Base-by-base conservation (phyloP, 2,888 invertebrate genomes). In the Phyllotreta cruciferae region DNA sequence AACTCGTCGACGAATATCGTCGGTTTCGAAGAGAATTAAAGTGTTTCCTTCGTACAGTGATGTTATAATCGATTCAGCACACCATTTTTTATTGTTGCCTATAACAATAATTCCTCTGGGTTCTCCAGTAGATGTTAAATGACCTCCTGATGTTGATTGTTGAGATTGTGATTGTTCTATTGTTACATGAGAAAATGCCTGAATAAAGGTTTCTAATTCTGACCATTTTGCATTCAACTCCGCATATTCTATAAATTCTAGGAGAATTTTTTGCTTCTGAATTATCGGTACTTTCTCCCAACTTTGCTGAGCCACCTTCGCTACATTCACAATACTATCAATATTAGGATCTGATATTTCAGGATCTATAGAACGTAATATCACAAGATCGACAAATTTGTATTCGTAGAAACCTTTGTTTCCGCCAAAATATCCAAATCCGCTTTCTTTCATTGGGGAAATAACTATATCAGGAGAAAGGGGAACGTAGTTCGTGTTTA, bases 371-470 rank as follows among this genome's bases (percentile, higher is more conserved):
- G 13, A 64, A 62, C 37, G 53, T 24, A 14, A 56, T 55, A 47
- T 34, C 13, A 24, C 13, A 35, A 44, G 14, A 34, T 13, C 38
- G 55, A 35, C 10, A 24, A 47, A 47, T 10, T 45, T n/a, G 14
- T 14, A 34, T 4, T 55, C 14, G 42, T n/a, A 44, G 47, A 34
- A 49, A 79, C 80, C 81, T 73, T 77, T 73, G 68, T 67, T 71
- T 35, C 80, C 81, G 1, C 85, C 85, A 74, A 83, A 83, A 68
- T 82, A 77, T 7, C 85, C 85, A 69, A 76, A 78, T 1, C 85
- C 85, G 74, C 84, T 84, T 69, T 80, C 79, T 74, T 82, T 83
- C 66, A 80, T 79, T 1, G 83, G 83, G 11, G 82, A 81, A 71
- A 84, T 80, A 9, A 84, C 79, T 37, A 82, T 77, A 11, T 83